Conservation (phyloP, 37 sponge, comb jelly and placozoan genomes). For the Aplysina aerophoba region DNA sequence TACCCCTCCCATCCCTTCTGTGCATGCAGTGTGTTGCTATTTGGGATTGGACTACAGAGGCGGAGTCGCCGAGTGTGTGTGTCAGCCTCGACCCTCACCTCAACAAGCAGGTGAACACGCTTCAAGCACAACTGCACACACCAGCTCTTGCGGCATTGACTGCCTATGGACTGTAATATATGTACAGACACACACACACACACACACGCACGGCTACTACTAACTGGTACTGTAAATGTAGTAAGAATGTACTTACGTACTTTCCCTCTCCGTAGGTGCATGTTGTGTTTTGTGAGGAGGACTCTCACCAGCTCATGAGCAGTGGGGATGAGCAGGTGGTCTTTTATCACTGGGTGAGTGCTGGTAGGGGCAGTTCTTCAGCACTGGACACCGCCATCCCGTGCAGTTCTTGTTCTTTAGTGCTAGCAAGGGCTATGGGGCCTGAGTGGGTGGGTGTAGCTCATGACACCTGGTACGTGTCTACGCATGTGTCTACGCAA, state of each 20-base stretch:
- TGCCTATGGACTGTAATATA: no score
- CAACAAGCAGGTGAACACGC: slow-evolving; percentile 37
- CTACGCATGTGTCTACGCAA: not conserved
- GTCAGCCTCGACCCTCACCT: slow-evolving; percentile 40
- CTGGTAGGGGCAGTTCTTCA: not conserved
- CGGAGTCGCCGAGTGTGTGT: slow-evolving; percentile 61
- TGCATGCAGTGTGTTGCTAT: slow-evolving; percentile 62
- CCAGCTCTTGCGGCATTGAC: no score
- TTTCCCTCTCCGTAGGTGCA: slow-evolving; percentile 35
- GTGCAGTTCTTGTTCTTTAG: no score
- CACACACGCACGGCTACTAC: no score
- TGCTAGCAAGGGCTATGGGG: no score
- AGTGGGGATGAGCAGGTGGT: slow-evolving; percentile 83
- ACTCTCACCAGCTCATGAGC: slow-evolving; percentile 65
- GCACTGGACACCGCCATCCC: no score
- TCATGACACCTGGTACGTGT: not conserved
- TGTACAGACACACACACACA: no score
- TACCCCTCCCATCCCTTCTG: not conserved
- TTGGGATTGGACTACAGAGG: slow-evolving; percentile 91
- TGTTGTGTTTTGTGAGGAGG: slow-evolving; percentile 69
- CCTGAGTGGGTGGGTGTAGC: not conserved
- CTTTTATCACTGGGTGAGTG: slow-evolving; percentile 87
- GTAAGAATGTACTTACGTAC: no score
- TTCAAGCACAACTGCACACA: no score
- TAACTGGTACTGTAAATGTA: no score